phyloP scores from a whole-genome alignment of 2,113 vertebrate species.

The Macaca nemestrina region DNA sequence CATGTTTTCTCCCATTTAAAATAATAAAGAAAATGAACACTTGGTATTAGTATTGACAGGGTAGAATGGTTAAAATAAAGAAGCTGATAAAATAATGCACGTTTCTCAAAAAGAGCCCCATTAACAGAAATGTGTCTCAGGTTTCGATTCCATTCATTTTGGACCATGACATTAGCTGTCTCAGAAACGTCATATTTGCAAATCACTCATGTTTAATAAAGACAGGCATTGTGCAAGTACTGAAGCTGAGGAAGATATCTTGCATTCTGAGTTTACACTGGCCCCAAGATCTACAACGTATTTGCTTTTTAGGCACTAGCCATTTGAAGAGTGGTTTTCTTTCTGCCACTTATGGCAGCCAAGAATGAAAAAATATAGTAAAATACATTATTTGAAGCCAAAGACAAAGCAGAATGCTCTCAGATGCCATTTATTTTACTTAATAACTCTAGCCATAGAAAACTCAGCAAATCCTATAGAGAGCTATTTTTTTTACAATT shows the following conservation, averaged over 20 bases:
- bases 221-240: not conserved
- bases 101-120: not conserved
- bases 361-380: not conserved
- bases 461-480: not conserved
- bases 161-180: not conserved
- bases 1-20: not conserved
- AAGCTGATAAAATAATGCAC: not conserved
- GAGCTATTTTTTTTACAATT: conserved; percentile 21
- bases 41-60: not conserved
- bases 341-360: not conserved
- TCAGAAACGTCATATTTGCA: not conserved
- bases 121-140: not conserved
- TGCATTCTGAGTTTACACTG: not conserved
- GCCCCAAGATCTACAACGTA: not conserved
- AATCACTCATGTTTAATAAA: not conserved
- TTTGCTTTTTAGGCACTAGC: not conserved
- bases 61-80: not conserved
- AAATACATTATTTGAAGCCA: conserved; percentile 26
- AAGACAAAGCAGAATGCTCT: not conserved
- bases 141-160: not conserved
- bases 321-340: not conserved
- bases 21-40: not conserved
- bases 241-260: not conserved
- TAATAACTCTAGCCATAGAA: not conserved
- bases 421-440: conserved; percentile 50